These are phyloP conservation scores for Rhagonycha fulva DNA, from an alignment of 2,888 invertebrate genomes.

Conservation along the genomic window DNA sequence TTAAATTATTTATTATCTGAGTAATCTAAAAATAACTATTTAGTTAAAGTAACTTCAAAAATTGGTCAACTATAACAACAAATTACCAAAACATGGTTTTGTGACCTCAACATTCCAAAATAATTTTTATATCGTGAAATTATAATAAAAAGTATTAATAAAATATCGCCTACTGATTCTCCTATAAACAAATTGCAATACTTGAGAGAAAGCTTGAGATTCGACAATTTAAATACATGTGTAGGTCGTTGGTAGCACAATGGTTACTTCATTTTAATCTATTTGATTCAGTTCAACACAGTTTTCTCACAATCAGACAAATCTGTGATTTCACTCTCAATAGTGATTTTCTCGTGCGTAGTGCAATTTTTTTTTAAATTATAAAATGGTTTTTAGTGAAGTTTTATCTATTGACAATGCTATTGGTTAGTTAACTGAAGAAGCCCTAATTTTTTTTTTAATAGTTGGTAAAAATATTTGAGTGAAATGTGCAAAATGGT, in stretches of 20 bases:
- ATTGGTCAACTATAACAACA: no score
- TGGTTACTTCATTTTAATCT: not conserved
- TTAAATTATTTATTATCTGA: no score
- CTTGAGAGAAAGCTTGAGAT: not conserved
- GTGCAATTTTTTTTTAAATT: not conserved
- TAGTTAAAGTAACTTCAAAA: no score
- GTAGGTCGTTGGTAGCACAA: not conserved
- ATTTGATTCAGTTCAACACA: not conserved
- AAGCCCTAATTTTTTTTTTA: not conserved
- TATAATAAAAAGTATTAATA: not conserved
- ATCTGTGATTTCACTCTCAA: not conserved
- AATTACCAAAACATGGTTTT: not conserved
- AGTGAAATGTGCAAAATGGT: no score
- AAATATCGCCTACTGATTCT: not conserved
- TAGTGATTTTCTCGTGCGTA: not conserved
- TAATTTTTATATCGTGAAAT: not conserved
- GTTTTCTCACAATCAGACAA: not conserved
- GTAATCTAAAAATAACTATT: no score
- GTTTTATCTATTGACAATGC: not conserved
- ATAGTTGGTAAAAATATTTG: no score
- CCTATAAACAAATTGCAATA: not conserved
- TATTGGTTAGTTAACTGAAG: not conserved
- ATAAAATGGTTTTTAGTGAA: not conserved
- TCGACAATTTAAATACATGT: not conserved
- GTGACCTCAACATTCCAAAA: not conserved